Conservation (phyloP, 2,797 vertebrate species). For the Amniataba percoides region DNA sequence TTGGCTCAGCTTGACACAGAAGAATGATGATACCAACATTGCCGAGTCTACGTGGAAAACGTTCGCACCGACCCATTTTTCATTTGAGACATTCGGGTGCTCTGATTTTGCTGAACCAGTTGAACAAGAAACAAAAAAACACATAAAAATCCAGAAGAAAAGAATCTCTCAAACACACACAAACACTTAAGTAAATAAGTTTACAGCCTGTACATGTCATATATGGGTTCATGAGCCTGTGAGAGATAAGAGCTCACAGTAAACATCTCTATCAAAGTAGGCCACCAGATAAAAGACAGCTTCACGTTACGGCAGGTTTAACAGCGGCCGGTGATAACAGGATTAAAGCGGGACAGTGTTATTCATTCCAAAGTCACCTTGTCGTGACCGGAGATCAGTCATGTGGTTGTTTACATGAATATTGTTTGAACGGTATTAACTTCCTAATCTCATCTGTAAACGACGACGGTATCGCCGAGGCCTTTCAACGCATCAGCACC, state of each 20-base stretch:
- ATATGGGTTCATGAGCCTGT: not conserved
- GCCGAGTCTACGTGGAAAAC: not conserved
- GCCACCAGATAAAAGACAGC: not conserved
- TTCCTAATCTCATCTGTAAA: not conserved
- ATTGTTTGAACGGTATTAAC: not conserved
- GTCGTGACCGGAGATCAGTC: not conserved
- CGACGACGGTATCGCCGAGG: not conserved
- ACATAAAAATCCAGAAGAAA: not conserved
- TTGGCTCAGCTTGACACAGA: constrained; percentile 31
- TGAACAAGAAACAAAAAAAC: not conserved
- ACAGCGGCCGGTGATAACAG: not conserved
- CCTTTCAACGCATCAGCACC: not conserved
- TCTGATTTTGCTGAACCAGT: constrained; percentile 13
- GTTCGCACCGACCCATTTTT: not conserved
- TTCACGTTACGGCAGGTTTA: not conserved
- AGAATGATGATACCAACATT: constrained; percentile 18
- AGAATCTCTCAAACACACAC: not conserved
- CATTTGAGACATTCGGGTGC: not conserved
- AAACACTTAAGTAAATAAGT: not conserved
- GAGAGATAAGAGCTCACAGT: too few species aligned
- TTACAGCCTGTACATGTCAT: not conserved
- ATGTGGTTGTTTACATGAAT: not conserved
- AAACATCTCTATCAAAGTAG: not conserved
- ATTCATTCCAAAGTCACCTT: constrained; percentile 10
- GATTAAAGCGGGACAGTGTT: constrained; percentile 8